Evolutionary conservation across 2,888 invertebrate genomes (phyloP).

Genomic region (Drosophila imparisetae): DNA sequence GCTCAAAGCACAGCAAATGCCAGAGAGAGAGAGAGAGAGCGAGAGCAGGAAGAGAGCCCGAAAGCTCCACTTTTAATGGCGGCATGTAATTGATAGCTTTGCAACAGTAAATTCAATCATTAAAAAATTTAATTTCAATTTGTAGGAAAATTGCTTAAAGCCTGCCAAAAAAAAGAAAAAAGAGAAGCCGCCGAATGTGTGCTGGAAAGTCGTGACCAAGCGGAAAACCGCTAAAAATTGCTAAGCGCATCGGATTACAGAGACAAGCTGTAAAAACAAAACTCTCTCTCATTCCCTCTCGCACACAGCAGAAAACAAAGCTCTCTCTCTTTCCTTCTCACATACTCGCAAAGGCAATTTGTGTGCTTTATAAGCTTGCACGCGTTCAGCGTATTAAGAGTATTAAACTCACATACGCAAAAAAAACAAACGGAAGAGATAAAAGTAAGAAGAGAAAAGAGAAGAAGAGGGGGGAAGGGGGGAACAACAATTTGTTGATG

Average conservation of each 20-base stretch:
- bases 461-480: neutral
- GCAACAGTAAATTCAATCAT: neutral
- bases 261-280: constrained; percentile 26
- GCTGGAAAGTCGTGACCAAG: constrained; percentile 38
- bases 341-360: constrained; percentile 50
- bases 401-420: constrained; percentile 37
- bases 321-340: neutral
- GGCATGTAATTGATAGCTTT: constrained; percentile 1
- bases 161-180: no score
- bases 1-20: neutral
- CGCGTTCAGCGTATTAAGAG: constrained; percentile 51
- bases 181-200: neutral
- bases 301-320: neutral
- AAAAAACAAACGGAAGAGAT: neutral
- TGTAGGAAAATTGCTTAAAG: neutral
- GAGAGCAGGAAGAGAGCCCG: no score
- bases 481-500: constrained; percentile 69
- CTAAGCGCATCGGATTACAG: constrained; percentile 70
- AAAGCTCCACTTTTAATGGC: neutral
- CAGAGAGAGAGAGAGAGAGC: neutral
- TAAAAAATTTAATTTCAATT: neutral
- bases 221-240: constrained; percentile 55
- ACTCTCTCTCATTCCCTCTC: neutral
- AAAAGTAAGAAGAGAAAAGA: constrained; percentile 3
- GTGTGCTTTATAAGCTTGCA: constrained; percentile 62